Evolutionary conservation across 2,888 invertebrate species (phyloP).

Genomic region (Cataglyphis cursor): DNA sequence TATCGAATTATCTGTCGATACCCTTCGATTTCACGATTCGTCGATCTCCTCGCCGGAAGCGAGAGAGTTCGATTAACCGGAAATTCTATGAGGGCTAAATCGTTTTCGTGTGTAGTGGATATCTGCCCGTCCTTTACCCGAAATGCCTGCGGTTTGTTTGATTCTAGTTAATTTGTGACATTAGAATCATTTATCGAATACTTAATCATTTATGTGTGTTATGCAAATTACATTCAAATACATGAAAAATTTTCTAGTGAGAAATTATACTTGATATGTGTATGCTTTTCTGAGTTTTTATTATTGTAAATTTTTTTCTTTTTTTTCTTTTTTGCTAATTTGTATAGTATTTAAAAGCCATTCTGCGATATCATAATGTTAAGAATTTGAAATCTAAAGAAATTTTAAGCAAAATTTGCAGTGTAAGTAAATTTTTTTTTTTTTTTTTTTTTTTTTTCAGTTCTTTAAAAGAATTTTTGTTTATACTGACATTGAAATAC

Average conservation of each 20-base stretch:
- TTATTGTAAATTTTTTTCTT: neutral
- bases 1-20: constrained; percentile 68
- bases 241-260: neutral
- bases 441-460: neutral
- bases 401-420: neutral
- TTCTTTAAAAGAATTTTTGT: neutral
- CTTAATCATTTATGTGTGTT: constrained; percentile 12
- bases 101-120: constrained; percentile 57
- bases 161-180: constrained; percentile 35
- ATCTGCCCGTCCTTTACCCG: constrained; percentile 59
- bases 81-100: constrained; percentile 68
- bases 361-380: neutral
- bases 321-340: neutral
- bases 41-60: constrained; percentile 71
- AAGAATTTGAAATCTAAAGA: neutral
- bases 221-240: constrained; percentile 1
- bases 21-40: constrained; percentile 74
- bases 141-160: constrained; percentile 67
- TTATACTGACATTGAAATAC: neutral
- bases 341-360: neutral
- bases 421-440: neutral
- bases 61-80: constrained; percentile 69
- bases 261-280: neutral
- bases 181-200: constrained; percentile 11
- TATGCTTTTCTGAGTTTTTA: neutral